phyloP scores from a whole-genome alignment of 2,113 vertebrate species.

The Chaetodon auriga region DNA sequence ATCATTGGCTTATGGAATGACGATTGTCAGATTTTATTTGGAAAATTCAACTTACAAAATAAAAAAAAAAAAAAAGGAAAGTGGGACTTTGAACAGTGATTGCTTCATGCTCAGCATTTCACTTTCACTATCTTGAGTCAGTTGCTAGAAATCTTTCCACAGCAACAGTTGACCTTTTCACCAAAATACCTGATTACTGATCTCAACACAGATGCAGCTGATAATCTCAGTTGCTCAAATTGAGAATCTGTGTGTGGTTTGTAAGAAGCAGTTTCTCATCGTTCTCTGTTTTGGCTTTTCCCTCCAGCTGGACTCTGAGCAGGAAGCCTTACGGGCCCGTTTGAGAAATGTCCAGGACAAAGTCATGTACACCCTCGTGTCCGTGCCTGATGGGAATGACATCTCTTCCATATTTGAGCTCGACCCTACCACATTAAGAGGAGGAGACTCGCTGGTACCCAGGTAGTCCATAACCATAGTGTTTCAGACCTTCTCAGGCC shows the following conservation, averaged over 20 bases:
- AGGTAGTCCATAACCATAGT: conserved; percentile 83
- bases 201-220: background rate
- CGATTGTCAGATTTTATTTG: conserved; percentile 5
- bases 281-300: background rate
- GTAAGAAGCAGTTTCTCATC: background rate
- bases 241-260: background rate
- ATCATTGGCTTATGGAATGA: conserved; percentile 18
- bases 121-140: conserved; percentile 7
- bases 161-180: background rate
- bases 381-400: conserved; percentile 96
- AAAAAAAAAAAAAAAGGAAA: background rate
- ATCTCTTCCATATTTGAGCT: conserved; percentile 99
- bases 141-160: conserved; percentile 6
- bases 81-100: background rate
- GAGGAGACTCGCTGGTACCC: conserved; percentile 97
- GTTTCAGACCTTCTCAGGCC: background rate
- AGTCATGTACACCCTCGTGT: conserved; percentile 96
- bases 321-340: conserved; percentile 87
- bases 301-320: conserved; percentile 91
- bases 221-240: background rate
- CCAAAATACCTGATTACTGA: background rate
- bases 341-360: conserved; percentile 88
- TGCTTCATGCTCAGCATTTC: conserved; percentile 4
- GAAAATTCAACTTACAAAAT: conserved; percentile 17
- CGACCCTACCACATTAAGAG: conserved; percentile 95